Evolutionary conservation across 2,113 vertebrate genomes (phyloP).

Genomic region (Ophthalmolycus amberensis): DNA sequence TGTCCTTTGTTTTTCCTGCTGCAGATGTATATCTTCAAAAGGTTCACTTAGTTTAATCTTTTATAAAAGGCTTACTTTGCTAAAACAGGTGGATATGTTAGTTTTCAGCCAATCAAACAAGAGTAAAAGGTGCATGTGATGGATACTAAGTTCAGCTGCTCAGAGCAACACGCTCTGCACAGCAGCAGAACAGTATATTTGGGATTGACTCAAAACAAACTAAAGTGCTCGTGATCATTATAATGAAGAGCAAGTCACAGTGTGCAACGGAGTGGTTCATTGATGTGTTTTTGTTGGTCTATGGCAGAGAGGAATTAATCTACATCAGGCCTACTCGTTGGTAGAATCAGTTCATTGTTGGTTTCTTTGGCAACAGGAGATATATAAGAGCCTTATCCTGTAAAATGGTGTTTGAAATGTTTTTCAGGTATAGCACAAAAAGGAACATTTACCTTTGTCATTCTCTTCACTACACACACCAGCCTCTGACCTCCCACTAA

Average conservation of each 20-base stretch:
- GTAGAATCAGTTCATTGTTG: not conserved
- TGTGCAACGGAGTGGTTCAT: not conserved
- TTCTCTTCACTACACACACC: not conserved
- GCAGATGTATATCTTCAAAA: not conserved
- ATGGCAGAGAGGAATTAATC: not conserved
- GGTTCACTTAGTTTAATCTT: not conserved
- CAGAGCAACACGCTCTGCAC: not conserved
- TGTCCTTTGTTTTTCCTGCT: not conserved
- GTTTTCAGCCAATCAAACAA: not conserved
- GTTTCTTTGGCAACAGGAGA: not conserved
- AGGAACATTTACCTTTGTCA: not conserved
- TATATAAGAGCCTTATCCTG: not conserved
- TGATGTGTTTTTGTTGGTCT: not conserved
- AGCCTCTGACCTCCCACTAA: constrained; percentile 1
- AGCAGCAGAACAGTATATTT: not conserved
- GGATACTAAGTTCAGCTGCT: not conserved
- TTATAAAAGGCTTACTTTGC: not conserved
- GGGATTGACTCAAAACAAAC: not conserved
- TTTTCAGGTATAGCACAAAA: not conserved
- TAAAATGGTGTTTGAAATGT: not conserved
- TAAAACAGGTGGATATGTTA: not conserved
- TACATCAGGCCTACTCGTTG: not conserved
- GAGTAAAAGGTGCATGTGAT: not conserved
- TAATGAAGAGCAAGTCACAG: not conserved
- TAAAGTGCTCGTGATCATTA: not conserved